A percentile compares a stretch with the other conserved stretches of the same genome.
phyloP scores from a whole-genome alignment of 2,888 invertebrate genomes.

The Epinotia ramella region DNA sequence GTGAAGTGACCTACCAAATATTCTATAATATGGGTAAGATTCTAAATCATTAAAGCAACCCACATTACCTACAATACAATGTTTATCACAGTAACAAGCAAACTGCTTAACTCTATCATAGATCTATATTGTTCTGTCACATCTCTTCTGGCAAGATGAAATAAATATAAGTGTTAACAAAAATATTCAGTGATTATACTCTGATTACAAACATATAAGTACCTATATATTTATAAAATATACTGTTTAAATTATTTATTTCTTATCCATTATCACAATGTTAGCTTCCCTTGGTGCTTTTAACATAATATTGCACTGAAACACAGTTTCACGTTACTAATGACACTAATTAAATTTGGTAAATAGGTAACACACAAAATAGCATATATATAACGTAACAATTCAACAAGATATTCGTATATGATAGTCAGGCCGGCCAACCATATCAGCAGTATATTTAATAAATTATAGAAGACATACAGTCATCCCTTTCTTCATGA shows the following conservation, averaged over 20 bases:
- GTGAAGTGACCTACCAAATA: constrained; percentile 35
- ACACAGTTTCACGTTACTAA: constrained; percentile 12
- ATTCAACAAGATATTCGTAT: constrained; percentile 39
- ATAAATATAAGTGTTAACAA: constrained; percentile 35
- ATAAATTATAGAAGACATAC: background rate
- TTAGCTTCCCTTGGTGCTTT: constrained; percentile 69
- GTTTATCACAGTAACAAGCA: constrained; percentile 56
- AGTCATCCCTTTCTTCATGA: background rate
- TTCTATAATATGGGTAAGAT: constrained; percentile 26
- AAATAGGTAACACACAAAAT: constrained; percentile 39
- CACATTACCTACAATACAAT: constrained; percentile 51
- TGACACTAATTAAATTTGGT: constrained; percentile 28
- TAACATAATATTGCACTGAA: constrained; percentile 60
- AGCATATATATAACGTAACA: constrained; percentile 43
- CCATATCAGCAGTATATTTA: background rate
- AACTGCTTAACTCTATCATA: constrained; percentile 47
- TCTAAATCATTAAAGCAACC: constrained; percentile 37
- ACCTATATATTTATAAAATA: constrained; percentile 39
- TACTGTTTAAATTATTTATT: constrained; percentile 32
- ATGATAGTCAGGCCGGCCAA: background rate
- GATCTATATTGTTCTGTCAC: constrained; percentile 38
- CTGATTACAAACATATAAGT: constrained; percentile 31
- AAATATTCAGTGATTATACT: constrained; percentile 34
- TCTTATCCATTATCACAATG: constrained; percentile 68
- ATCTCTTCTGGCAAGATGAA: constrained; percentile 31